A percentile compares a stretch with the other conserved stretches of the same genome.
Conservation (phyloP, 2,797 vertebrate species). For the Coregonus suidteri region DNA sequence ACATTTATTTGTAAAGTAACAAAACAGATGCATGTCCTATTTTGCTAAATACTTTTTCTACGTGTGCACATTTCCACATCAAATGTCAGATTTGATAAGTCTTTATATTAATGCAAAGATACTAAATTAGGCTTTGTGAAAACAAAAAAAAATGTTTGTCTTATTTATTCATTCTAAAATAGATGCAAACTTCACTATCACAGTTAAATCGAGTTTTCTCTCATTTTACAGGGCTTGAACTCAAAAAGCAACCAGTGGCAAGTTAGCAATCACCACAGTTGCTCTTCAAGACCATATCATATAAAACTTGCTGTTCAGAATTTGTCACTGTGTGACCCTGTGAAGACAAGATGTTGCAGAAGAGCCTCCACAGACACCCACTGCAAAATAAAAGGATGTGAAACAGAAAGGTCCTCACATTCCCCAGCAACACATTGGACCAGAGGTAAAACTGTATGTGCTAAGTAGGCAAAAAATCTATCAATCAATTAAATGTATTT, state of each 20-base stretch:
- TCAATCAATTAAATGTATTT: neutral
- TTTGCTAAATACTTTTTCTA: neutral
- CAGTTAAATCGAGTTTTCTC: neutral
- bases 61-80: neutral
- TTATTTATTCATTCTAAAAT: too few relatives aligned
- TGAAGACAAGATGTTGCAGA: constrained; percentile 45
- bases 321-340: constrained; percentile 57
- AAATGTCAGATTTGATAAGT: neutral
- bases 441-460: constrained; percentile 75
- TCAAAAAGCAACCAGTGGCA: constrained; percentile 56
- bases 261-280: constrained; percentile 73
- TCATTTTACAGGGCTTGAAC: constrained; percentile 58
- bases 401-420: constrained; percentile 11
- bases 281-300: constrained; percentile 84
- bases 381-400: neutral
- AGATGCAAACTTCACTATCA: too few relatives aligned
- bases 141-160: too few relatives aligned
- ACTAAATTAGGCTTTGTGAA: too few relatives aligned
- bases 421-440: neutral
- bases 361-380: constrained; percentile 33
- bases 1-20: neutral
- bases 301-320: constrained; percentile 65
- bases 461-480: constrained; percentile 71
- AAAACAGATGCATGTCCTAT: neutral
- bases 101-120: too few relatives aligned